Conservation (phyloP, 2,113 vertebrate genomes). For the Halcyon malimbica region DNA sequence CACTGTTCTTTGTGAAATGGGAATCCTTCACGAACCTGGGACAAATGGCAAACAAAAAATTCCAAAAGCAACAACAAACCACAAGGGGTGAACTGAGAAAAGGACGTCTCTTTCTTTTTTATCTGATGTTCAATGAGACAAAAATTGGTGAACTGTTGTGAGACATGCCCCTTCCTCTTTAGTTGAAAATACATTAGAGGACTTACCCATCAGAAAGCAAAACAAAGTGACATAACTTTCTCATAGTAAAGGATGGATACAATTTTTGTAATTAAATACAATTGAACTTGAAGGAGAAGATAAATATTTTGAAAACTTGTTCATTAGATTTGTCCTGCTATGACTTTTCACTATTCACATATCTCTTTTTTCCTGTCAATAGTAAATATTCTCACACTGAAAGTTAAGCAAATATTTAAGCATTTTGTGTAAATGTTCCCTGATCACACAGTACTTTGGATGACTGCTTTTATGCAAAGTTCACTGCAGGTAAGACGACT, state of each 20-base stretch:
- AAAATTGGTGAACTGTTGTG: not conserved
- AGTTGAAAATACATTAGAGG: not conserved
- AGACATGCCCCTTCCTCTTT: not conserved
- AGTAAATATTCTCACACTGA: not conserved
- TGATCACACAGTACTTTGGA: not conserved
- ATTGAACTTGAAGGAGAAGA: not conserved
- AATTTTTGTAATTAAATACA: not conserved
- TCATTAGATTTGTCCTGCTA: not conserved
- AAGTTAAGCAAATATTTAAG: not conserved
- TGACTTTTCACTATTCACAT: not conserved
- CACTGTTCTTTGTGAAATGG: no score
- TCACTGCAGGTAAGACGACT: not conserved
- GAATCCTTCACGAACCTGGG: no score
- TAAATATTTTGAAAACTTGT: not conserved
- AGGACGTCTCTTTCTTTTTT: not conserved
- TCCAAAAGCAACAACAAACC: not conserved
- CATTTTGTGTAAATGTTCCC: not conserved
- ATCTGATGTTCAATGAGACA: not conserved
- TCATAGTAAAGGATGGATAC: not conserved
- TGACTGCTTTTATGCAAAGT: not conserved
- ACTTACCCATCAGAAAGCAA: not conserved
- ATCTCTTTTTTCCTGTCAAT: not conserved
- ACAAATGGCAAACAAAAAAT: not conserved
- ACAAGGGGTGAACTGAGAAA: not conserved
- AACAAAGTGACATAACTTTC: not conserved